Base-by-base conservation (phyloP, 2,113 vertebrate species). In the Malurus melanocephalus region DNA sequence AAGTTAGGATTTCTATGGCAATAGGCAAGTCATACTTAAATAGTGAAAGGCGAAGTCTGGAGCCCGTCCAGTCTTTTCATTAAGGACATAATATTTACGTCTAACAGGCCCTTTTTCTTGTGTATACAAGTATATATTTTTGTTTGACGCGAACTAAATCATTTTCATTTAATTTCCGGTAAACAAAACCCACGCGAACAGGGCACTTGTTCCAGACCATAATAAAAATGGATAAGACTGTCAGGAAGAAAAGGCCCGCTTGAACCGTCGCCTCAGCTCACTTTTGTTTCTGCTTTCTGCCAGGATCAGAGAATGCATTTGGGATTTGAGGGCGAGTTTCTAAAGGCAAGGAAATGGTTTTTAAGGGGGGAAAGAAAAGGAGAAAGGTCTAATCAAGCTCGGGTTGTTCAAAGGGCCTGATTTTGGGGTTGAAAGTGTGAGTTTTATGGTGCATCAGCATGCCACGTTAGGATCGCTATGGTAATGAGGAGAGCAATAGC, bases 1-100 rank as follows among this genome's bases (percentile, higher is more conserved):
- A 98, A 99, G 99, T 99, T 99, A 99, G 98, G 98, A 98, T 98
- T 99, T 99, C 99, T 98, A 99, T 98, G 98, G 99, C 98, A 98
- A 99, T 98, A 97, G 98, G 98, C 98, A 98, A 99, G 98, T 99
- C 98, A 98, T 98, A 99, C 98, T 99, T 98, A 98, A 99, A 98
- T 98, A 98, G 98, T 99, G 98, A 98, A 99, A 98, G 98, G 97
- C 98, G 95, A 97, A 98, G 97, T 98, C 98, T 98, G 98, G 97
- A 98, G 97, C 97, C 97, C 96, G 94, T 98, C 98, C 98, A 98
- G 98, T 96, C 97, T 97, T 98, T 98, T 99, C 98, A 98, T 98
- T 98, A 97, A 98, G 98, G 98, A 98, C 98, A 98, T 98, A 99
- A 99, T 99, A 99, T 98, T 99, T 99, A 98, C 98, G 97, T 98